phyloP scores from a whole-genome alignment of 1,140 invertebrate species.

The Drosophila fuyamai region DNA sequence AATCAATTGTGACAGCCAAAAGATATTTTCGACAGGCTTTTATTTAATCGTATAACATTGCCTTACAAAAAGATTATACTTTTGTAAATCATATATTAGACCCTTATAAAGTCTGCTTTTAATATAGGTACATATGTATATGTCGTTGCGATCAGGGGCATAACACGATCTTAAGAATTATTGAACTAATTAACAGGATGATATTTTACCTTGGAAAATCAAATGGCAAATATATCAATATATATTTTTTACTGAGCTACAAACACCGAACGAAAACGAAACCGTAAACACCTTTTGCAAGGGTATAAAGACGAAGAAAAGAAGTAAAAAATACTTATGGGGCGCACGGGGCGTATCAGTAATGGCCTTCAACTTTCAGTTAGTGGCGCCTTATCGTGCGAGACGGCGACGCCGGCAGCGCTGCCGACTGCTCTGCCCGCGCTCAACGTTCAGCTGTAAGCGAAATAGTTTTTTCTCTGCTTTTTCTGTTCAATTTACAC shows the following conservation, averaged over 20 bases:
- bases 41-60: too few species aligned
- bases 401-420: conserved; percentile 49
- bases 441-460: conserved; percentile 37
- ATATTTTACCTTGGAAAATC: too few species aligned
- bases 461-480: conserved; percentile 29
- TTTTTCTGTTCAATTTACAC: conserved; percentile 68
- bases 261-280: neutral
- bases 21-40: too few species aligned
- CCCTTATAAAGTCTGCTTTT: too few species aligned
- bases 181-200: too few species aligned
- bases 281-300: neutral
- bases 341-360: conserved; percentile 76
- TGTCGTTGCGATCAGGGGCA: too few species aligned
- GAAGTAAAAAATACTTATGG: conserved; percentile 34
- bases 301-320: conserved; percentile 1
- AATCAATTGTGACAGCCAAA: too few species aligned
- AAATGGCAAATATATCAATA: too few species aligned
- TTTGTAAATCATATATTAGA: too few species aligned
- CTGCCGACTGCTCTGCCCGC: conserved; percentile 9
- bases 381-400: conserved; percentile 77
- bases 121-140: too few species aligned
- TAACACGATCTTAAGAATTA: too few species aligned
- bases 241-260: neutral
- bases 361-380: conserved; percentile 82
- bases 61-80: too few species aligned